Percentiles rank a stretch among this genome's conserved stretches.
Evolutionary conservation across 2,888 invertebrate species (phyloP).

Genomic region (Ommatoiulus sabulosus): DNA sequence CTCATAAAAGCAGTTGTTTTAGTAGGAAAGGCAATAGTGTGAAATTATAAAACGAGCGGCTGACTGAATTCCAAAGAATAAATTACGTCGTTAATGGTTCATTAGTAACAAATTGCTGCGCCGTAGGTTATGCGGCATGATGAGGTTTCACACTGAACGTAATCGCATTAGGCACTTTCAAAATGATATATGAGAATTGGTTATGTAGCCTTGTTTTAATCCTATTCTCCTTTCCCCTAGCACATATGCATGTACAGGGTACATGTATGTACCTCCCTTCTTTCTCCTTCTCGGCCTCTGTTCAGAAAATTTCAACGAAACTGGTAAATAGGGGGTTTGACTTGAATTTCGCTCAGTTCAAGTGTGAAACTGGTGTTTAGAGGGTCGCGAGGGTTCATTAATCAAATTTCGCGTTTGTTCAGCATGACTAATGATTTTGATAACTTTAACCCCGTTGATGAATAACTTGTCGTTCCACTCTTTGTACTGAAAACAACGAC

Average conservation of each 20-base stretch:
- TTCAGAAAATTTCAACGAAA: neutral
- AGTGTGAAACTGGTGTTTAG: conserved; percentile 31
- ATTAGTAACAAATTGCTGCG: conserved; percentile 55
- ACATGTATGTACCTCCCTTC: too few relatives aligned
- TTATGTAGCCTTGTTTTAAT: conserved; percentile 21
- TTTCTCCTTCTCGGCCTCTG: neutral
- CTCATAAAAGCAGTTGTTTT: neutral
- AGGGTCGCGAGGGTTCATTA: conserved; percentile 29
- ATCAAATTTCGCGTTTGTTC: neutral
- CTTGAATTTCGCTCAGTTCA: neutral
- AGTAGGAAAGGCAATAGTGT: neutral
- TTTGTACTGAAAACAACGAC: neutral
- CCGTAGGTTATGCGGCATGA: conserved; percentile 44
- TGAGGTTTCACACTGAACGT: conserved; percentile 54
- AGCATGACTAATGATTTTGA: neutral
- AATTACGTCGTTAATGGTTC: conserved; percentile 51
- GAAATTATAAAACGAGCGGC: conserved; percentile 23
- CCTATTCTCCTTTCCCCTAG: conserved; percentile 4
- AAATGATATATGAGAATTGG: conserved; percentile 38
- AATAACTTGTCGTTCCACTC: neutral
- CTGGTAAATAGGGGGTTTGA: neutral
- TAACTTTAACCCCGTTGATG: too few relatives aligned
- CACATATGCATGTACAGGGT: neutral
- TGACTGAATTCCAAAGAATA: conserved; percentile 47
- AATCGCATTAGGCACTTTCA: conserved; percentile 33